A percentile compares a stretch with the other conserved stretches of the same genome.
Conservation (phyloP, 2,888 invertebrate genomes). For the Cephus runcator region DNA sequence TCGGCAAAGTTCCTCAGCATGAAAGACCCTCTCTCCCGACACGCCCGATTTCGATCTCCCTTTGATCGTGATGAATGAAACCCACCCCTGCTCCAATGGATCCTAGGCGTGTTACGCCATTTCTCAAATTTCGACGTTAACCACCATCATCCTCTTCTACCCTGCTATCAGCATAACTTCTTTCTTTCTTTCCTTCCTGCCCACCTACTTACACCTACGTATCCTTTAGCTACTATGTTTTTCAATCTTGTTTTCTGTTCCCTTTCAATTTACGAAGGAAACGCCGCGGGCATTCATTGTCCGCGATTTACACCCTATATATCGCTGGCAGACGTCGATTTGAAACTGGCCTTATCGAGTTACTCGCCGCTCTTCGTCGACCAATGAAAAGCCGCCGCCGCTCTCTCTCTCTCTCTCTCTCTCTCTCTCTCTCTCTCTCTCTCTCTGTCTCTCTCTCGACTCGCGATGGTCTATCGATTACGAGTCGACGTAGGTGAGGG, state of each 20-base stretch:
- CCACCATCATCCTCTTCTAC: no score
- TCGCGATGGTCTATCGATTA: background rate
- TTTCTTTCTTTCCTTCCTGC: no score
- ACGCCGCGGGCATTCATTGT: background rate
- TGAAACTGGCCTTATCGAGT: background rate
- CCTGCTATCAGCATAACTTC: no score
- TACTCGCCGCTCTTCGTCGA: background rate
- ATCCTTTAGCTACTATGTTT: no score
- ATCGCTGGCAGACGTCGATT: background rate
- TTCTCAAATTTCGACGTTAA: background rate
- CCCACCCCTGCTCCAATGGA: background rate
- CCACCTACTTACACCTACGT: no score
- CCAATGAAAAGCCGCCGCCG: background rate
- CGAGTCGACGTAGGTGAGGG: background rate
- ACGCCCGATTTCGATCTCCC: background rate
- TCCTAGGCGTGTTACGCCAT: background rate
- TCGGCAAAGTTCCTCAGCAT: background rate
- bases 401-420: no score
- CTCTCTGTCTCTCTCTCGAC: no score
- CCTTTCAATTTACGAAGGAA: background rate
- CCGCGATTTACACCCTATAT: no score
- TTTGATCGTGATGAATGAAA: constrained; percentile 4
- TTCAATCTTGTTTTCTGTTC: background rate
- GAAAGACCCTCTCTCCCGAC: background rate
- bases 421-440: no score